Evolutionary conservation across 1,140 invertebrate species (phyloP), one percentile per base, ranked within the genome.

Genomic region (Anadara kagoshimensis): DNA sequence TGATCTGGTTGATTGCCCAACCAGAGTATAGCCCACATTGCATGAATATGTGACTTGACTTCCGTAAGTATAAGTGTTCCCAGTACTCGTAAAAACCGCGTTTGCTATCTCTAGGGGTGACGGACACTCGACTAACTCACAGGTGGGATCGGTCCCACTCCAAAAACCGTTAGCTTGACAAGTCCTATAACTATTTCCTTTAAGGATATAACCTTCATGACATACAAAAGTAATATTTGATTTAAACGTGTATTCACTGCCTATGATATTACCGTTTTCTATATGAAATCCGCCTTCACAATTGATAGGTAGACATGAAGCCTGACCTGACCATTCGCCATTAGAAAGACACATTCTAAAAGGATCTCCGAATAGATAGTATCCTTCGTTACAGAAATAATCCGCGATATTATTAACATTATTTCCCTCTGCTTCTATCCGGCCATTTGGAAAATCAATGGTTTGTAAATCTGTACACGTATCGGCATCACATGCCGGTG

Each of bases 401-500:
- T 20, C 18, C 22, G 20, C 43, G 5, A 18, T 29, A 49, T 24
- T 44, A n/a, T n/a, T 45, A n/a, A 36, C 57, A 14, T 41, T n/a
- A 18, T 63, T 56, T 0, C 22, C 44, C 44, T 36, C 29, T 44
- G 26, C 22, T 20, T 7, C 54, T 51, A 71, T 61, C 10, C 11
- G 22, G 14, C 78, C 78, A 54, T 80, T 78, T 47, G 54, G 16
- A 66, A 78, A 69, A n/a, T 53, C 64, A 0, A 24, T 49, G 14
- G 5, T 41, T 36, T 14, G 8, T 1, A 58, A 36, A 41, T 58
- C 57, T 14, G 16, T 36, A 70, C 89, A 90, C 8, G 65, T 72
- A 11, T 86, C 81, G 22, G 83, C 62, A 10, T 78, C 95, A 76
- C 90, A 90, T 93, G 51, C 94, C 85, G 76, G 95, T 92, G 81